Base-by-base conservation (phyloP, 2,888 invertebrate genomes). In the Hydriomena furcata region DNA sequence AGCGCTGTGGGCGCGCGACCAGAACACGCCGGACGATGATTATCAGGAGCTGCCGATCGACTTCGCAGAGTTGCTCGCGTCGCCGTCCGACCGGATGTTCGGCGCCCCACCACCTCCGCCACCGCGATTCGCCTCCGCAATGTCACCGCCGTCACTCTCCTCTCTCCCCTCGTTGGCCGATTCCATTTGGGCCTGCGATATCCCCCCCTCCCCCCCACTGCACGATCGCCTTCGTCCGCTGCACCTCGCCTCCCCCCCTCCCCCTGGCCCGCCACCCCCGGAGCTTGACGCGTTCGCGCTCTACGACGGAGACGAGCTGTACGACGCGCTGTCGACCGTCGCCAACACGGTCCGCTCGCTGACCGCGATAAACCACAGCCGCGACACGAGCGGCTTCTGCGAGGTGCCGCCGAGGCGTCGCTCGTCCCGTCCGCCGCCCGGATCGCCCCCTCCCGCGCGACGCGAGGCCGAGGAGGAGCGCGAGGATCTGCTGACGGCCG, bases 401-500 rank as follows among this genome's bases (percentile, higher is more conserved):
- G 93, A 93, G 77, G 92, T 93, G 41, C 82, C 91, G 54, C 87
- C 73, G 76, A 86, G 67, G 93, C 57, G 91, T 91, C 66, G 87
- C 84, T 52, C 85, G 41, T 66, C 94, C 58, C 42, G 44, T 54
- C 38, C 71, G 86, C 28, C 72, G 84, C 42, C 17, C 24, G 30
- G 11, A 7, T 11, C 10, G 55, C 63, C 60, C 36, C 70, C 87
- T 91, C 30, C 71, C 84, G 41, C 17, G 32, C 50, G 21, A 11
- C 31, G 24, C 55, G 12, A 49, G 55, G 35, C 36, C 57, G 44
- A 73, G 71, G 40, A 17, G 5, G 72, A 67, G 61, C 59, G 82
- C 61, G 95, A 95, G 72, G 95, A 96, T 80, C 83, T 96, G 61
- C 90, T 96, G 55, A 94, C 94, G 10, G 95, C 96, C 5, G 91